Base-by-base conservation (phyloP, 2,888 invertebrate species). In the Eurytoma californica region DNA sequence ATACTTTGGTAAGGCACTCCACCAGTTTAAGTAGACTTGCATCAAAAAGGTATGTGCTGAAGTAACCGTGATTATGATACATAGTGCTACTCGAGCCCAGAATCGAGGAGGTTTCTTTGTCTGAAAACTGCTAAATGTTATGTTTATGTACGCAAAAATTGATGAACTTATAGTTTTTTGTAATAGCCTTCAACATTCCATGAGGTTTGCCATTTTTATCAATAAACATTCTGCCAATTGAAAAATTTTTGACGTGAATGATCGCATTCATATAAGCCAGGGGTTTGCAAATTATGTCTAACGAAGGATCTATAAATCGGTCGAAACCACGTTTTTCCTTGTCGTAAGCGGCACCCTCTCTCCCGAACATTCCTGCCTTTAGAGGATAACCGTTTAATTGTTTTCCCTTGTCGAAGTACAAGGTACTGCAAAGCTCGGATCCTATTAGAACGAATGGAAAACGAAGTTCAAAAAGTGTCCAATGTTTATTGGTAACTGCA, bases 381-480 rank as follows among this genome's bases (percentile, higher is more conserved):
- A 69, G n/a, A 20, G 16, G 18, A 20, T 69, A 69, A 5, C 57
- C 55, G 9, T 18, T n/a, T 20, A 69, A 57, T 55, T 69, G 39
- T 0, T 39, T 55, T 18, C 18, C 18, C n/a, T 68, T 55, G 12
- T 68, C 55, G 20, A 58, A 70, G 20, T 39, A 70, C 20, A 58
- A 30, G 18, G n/a, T 30, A 13, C 57, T 14, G 12, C 18, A 39
- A 9, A 68, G n/a, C 30, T 68, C 55, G 55, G 39, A 30, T n/a
- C 24, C 39, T 3, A 24, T n/a, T 16, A 67, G 28, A 24, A 55
- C 18, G 12, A 20, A 13, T 14, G 39, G 5, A 28, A 66, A 12
- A 0, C 13, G 4, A 53, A 47, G 30, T 53, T 55, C 9, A 55
- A 68, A 49, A 20, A 55, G 28, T 3, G 53, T 68, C 68, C 55